A percentile compares a stretch with the other conserved stretches of the same genome.
Evolutionary conservation across 2,888 invertebrate genomes (phyloP).

Genomic region (Coleophora flavipennella): DNA sequence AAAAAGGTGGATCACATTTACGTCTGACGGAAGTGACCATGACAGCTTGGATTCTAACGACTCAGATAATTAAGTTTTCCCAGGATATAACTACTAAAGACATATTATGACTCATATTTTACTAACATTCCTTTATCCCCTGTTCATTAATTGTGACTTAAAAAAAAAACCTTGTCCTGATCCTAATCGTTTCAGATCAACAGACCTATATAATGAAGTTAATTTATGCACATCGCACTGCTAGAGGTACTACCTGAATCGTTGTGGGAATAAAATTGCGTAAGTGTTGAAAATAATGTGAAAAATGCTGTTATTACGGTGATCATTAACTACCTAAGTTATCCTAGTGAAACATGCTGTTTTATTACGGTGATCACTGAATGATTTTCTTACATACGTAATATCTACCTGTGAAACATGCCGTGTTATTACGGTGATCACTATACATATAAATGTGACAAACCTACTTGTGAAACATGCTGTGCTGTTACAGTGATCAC

Average conservation of each 20-base stretch:
- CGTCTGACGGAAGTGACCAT: neutral
- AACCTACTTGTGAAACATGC: neutral
- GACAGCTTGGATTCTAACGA: neutral
- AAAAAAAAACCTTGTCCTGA: neutral
- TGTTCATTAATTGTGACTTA: neutral
- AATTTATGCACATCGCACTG: neutral
- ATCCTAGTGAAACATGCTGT: neutral
- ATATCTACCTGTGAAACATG: neutral
- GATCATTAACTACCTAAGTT: neutral
- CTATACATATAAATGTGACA: neutral
- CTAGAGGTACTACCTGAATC: neutral
- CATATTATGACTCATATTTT: neutral
- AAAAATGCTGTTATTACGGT: neutral
- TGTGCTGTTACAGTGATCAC: neutral
- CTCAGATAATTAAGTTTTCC: neutral
- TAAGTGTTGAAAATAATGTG: neutral
- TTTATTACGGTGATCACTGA: neutral
- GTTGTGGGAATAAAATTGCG: too few relatives aligned
- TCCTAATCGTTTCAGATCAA: neutral
- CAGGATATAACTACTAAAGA: neutral
- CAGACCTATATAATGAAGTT: neutral
- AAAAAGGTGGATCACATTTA: neutral
- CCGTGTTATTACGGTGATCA: neutral
- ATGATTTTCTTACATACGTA: neutral
- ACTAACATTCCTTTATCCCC: neutral